These are phyloP conservation scores for Laterallus jamaicensis DNA, from an alignment of 2,113 vertebrate species.

Conservation along the genomic window DNA sequence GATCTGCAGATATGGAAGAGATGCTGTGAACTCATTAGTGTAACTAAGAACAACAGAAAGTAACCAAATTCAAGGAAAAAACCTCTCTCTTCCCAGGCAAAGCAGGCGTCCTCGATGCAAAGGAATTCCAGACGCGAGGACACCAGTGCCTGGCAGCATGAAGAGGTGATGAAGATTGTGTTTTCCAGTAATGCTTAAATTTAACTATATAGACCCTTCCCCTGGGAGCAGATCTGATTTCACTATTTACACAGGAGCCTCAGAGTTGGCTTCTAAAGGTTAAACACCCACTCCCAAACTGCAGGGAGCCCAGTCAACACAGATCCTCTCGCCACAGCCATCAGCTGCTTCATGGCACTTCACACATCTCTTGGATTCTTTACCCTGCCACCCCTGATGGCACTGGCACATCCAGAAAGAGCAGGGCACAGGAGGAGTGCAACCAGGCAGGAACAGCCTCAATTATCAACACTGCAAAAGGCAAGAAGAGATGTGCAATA, in stretches of 20 bases:
- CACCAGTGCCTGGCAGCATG: background rate
- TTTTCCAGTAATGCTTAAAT: conserved; percentile 9
- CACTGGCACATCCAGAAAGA: background rate
- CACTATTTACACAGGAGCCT: background rate
- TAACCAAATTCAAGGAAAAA: background rate
- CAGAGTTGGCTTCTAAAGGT: background rate
- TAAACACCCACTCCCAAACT: background rate
- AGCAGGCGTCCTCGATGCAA: background rate
- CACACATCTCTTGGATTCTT: background rate
- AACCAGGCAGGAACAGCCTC: background rate
- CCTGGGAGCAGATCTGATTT: background rate
- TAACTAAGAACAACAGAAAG: background rate
- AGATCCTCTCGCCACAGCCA: background rate
- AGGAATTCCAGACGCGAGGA: background rate
- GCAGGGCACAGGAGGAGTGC: background rate
- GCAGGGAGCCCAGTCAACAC: background rate
- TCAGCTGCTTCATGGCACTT: background rate
- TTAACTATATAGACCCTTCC: background rate
- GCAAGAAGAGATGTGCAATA: background rate
- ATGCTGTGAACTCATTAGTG: background rate
- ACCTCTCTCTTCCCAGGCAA: background rate
- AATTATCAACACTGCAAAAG: background rate
- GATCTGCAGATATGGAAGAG: background rate
- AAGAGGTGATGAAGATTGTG: background rate
- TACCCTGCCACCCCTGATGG: background rate